Conservation (phyloP, 2,888 invertebrate species). For the Balanococcus diminutus region DNA sequence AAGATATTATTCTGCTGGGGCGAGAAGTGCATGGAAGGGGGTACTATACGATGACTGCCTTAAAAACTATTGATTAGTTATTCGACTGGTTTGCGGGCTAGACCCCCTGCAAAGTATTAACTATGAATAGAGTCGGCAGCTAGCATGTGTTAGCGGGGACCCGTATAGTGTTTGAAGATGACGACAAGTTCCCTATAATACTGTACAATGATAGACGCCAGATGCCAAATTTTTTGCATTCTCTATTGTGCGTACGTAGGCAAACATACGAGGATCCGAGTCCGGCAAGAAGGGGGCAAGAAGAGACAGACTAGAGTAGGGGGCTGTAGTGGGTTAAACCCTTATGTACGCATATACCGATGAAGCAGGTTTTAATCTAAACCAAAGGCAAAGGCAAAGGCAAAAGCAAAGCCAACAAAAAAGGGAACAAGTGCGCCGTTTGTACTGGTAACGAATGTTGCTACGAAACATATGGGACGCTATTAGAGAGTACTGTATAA, state of each 20-base stretch:
- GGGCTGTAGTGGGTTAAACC: neutral
- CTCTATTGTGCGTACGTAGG: conserved; percentile 26
- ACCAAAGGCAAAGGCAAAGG: neutral
- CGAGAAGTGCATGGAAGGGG: neutral
- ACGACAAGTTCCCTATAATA: conserved; percentile 22
- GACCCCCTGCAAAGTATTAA: conserved; percentile 44
- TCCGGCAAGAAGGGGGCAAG: neutral
- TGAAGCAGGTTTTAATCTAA: conserved; percentile 48
- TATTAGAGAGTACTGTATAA: conserved; percentile 41
- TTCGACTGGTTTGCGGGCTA: conserved; percentile 25
- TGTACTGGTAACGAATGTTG: conserved; percentile 52
- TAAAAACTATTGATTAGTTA: conserved; percentile 33
- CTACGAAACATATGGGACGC: conserved; percentile 55
- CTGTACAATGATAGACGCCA: conserved; percentile 52
- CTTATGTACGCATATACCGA: conserved; percentile 37
- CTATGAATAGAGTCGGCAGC: conserved; percentile 54
- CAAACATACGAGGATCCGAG: too few relatives aligned
- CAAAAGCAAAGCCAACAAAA: neutral
- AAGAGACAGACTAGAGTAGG: neutral
- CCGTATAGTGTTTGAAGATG: conserved; percentile 2
- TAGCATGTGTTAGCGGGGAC: conserved; percentile 55
- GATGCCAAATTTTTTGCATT: conserved; percentile 53
- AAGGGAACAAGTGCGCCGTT: conserved; percentile 47
- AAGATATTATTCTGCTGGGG: neutral
- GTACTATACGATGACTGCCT: neutral